Conservation (phyloP, 2,797 vertebrate species). For the Vireo griseus region DNA sequence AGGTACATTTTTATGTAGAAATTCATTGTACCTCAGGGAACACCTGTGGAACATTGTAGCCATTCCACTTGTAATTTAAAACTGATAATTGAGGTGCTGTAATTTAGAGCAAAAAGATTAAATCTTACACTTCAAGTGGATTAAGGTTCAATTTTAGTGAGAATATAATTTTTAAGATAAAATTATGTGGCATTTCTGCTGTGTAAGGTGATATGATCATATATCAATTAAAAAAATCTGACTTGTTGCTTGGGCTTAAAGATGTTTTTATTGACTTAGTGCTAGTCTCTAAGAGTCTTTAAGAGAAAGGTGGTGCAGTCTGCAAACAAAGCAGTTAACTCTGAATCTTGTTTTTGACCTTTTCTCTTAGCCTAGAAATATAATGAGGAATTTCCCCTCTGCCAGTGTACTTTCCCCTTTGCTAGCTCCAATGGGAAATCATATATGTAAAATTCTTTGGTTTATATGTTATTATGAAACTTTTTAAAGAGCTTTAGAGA, state of each 20-base stretch:
- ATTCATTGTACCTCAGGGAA: neutral
- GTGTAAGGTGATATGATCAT: neutral
- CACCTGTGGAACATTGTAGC: neutral
- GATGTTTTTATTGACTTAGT: neutral
- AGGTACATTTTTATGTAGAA: neutral
- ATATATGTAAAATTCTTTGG: neutral
- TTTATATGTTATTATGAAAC: neutral
- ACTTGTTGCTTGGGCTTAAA: neutral
- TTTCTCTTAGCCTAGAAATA: neutral
- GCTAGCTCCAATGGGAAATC: neutral
- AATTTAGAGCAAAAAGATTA: neutral
- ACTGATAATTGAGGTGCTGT: neutral
- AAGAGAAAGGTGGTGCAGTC: neutral
- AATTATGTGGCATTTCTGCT: neutral
- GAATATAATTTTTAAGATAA: neutral
- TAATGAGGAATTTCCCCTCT: neutral
- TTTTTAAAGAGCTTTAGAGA: neutral
- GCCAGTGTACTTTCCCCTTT: neutral
- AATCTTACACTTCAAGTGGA: neutral
- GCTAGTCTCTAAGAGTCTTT: neutral
- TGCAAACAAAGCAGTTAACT: neutral
- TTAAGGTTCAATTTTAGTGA: neutral
- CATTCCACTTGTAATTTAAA: neutral
- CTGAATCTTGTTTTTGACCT: neutral
- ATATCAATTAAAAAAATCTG: neutral